Evolutionary conservation across 2,797 vertebrate genomes (phyloP).

Genomic region (Micropoecilia bifurca): DNA sequence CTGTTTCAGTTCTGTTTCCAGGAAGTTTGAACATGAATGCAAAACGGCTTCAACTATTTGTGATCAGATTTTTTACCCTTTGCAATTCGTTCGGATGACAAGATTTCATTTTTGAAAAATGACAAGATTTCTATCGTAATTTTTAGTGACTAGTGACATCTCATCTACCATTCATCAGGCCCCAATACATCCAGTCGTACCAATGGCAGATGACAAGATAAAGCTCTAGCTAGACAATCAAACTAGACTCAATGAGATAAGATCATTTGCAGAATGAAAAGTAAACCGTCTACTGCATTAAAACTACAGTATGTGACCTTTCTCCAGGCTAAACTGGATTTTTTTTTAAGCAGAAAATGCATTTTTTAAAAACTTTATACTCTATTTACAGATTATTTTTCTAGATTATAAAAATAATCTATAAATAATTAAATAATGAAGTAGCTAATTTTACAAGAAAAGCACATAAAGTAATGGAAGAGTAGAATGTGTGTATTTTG

Average conservation of each 20-base stretch:
- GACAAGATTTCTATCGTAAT: not conserved
- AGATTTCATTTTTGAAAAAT: not conserved
- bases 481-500: not conserved
- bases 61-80: not conserved
- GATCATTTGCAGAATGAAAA: not conserved
- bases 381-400: too few relatives aligned
- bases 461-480: not conserved
- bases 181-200: not conserved
- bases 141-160: conserved; percentile 3
- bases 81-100: too few relatives aligned
- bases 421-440: not conserved
- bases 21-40: not conserved
- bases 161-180: not conserved
- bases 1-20: not conserved
- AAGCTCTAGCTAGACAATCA: not conserved
- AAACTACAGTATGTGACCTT: too few relatives aligned
- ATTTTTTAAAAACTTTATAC: too few relatives aligned
- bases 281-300: too few relatives aligned
- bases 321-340: too few relatives aligned
- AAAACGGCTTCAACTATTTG: not conserved
- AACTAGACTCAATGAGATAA: not conserved
- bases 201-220: not conserved
- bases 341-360: too few relatives aligned
- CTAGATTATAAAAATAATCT: not conserved
- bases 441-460: not conserved